Evolutionary conservation across 2,888 invertebrate species (phyloP).

Genomic region (Tuta absoluta): DNA sequence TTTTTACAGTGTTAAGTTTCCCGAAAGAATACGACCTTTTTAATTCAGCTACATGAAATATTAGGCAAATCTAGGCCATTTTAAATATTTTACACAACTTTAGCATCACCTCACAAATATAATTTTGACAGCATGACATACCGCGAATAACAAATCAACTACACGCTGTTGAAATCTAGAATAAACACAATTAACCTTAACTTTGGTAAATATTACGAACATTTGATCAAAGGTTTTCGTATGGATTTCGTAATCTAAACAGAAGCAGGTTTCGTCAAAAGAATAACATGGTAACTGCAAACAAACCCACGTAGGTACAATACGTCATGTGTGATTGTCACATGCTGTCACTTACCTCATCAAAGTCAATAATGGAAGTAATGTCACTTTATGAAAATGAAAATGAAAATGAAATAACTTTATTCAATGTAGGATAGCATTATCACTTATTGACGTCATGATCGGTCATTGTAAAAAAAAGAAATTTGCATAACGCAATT

Average conservation of each 20-base stretch:
- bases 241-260: slow-evolving; percentile 10
- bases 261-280: slow-evolving; percentile 19
- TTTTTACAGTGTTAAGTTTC: too few species aligned
- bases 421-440: too few species aligned
- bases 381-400: slow-evolving; percentile 29
- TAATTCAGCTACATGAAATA: too few species aligned
- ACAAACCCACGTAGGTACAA: slow-evolving; percentile 19
- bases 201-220: slow-evolving; percentile 12
- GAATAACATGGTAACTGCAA: slow-evolving; percentile 21
- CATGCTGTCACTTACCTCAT: slow-evolving; percentile 30
- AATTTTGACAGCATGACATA: neutral
- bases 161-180: neutral
- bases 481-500: too few species aligned
- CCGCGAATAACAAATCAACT: slow-evolving; percentile 8
- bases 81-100: neutral
- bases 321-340: slow-evolving; percentile 25
- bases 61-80: neutral
- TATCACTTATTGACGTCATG: too few species aligned
- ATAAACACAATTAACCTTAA: slow-evolving; percentile 3
- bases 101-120: neutral
- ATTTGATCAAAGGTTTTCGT: slow-evolving; percentile 11
- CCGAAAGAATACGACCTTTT: too few species aligned
- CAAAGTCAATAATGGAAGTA: slow-evolving; percentile 19
- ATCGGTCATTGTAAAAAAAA: too few species aligned
- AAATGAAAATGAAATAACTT: too few species aligned